Percentiles rank a stretch among this genome's conserved stretches.
Conservation (phyloP, 2,888 invertebrate genomes). For the Clanis bilineata region DNA sequence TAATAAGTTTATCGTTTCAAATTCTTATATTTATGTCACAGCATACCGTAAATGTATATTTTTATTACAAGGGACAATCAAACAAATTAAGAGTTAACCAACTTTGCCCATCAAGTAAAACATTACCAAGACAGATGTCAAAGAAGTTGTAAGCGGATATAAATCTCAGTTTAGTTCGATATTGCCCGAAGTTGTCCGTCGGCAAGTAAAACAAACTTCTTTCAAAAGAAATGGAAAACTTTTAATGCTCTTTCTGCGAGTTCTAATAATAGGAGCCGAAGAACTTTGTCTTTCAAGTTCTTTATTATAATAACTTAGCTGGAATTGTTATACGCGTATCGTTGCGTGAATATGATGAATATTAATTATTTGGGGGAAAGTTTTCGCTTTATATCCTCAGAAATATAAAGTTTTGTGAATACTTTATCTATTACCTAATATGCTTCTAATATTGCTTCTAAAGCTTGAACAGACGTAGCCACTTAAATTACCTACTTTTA, state of each 20-base stretch:
- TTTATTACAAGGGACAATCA: conserved; percentile 20
- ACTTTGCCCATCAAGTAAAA: conserved; percentile 57
- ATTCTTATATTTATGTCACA: too few species aligned
- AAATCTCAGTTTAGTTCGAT: conserved; percentile 69
- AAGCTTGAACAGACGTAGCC: too few species aligned
- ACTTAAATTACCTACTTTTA: too few species aligned
- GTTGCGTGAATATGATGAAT: conserved; percentile 12
- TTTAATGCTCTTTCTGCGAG: conserved; percentile 68
- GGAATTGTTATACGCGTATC: conserved; percentile 1
- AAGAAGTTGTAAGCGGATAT: conserved; percentile 65
- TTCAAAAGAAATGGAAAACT: conserved; percentile 63
- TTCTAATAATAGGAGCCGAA: conserved; percentile 60
- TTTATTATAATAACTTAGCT: conserved; percentile 35
- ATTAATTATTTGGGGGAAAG: conserved; percentile 3
- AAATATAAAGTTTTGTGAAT: background rate
- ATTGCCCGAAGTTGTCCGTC: conserved; percentile 54
- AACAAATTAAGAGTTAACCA: conserved; percentile 41
- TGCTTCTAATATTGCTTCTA: too few species aligned
- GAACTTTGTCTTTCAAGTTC: conserved; percentile 50
- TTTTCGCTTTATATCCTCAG: background rate
- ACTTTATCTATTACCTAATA: background rate
- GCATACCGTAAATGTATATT: background rate
- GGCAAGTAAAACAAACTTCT: conserved; percentile 54
- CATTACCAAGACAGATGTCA: conserved; percentile 58
- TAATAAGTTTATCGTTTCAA: background rate